phyloP scores from a whole-genome alignment of 1,140 invertebrate genomes.

The Lepeophtheirus salmonis region DNA sequence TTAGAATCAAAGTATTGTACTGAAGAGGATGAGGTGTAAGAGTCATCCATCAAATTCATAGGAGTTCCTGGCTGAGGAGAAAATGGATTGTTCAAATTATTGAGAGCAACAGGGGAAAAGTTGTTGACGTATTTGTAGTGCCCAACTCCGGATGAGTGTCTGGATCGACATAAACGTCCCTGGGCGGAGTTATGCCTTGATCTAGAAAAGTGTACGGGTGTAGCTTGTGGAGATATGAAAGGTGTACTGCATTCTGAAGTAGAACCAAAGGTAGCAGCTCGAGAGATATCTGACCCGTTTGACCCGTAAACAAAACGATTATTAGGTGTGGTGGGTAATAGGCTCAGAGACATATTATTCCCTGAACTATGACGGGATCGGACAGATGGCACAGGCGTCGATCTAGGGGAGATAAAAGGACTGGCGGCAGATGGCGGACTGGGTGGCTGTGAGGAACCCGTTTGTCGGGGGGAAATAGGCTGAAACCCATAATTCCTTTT shows the following conservation, averaged over 20 bases:
- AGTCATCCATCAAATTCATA: background rate
- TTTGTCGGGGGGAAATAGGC: constrained; percentile 51
- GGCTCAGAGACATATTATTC: constrained; percentile 23
- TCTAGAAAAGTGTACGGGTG: constrained; percentile 25
- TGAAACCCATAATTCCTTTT: constrained; percentile 60
- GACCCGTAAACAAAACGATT: constrained; percentile 20
- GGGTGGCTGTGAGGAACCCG: constrained; percentile 21
- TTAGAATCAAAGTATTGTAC: background rate
- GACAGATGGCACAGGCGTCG: constrained; percentile 41
- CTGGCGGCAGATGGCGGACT: constrained; percentile 42
- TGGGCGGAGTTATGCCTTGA: constrained; percentile 26
- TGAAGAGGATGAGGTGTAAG: background rate
- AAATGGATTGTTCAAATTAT: constrained; percentile 17
- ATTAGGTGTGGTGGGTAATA: constrained; percentile 17
- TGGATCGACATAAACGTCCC: constrained; percentile 21
- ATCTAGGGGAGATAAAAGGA: constrained; percentile 61
- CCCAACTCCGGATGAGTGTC: constrained; percentile 24
- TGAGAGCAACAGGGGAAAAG: constrained; percentile 11
- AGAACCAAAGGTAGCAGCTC: constrained; percentile 22
- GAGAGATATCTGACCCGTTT: constrained; percentile 24
- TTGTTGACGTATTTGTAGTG: background rate
- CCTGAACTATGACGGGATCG: constrained; percentile 32
- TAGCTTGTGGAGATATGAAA: constrained; percentile 29
- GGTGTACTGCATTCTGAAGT: constrained; percentile 25
- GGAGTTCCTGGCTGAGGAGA: constrained; percentile 17